Evolutionary conservation across 2,113 vertebrate species (phyloP), one percentile per base, ranked within the genome.

Genomic region (Hippocampus barbouri): DNA sequence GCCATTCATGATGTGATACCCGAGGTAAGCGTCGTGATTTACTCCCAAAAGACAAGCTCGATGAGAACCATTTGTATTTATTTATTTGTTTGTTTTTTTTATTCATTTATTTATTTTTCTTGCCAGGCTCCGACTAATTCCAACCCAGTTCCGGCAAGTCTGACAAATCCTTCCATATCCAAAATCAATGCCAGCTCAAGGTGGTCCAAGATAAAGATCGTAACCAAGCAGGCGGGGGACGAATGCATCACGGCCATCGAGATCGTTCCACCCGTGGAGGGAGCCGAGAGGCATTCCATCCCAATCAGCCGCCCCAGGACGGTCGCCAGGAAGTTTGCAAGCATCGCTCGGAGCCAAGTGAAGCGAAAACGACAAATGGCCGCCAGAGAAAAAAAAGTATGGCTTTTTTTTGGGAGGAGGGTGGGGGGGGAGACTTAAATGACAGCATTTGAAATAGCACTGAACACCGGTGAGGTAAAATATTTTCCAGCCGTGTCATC

Each of bases 141-240:
- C 11, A 87, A 81, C 23, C 81, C 92, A 0, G 88, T 89, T 25
- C 49, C 63, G n/a, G 76, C 69, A 1, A 66, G 81, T 8, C 27
- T 80, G 4, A 2, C 73, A 14, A 85, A 70, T 56, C 76, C 77
- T 1, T 62, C 64, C 6, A 18, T 68, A 4, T 15, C 78, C 53
- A 94, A 90, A 67, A 70, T 88, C 20, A 92, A 89, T 73, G 67
- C 93, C 0, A 40, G 80, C 72, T 99, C 97, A 10, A 95, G 93
- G 72, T 99, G 97, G 97, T 98, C 97, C 74, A 98, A 98, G 90
- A 97, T 99, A 63, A 98, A 99, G 92, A 99, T 99, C 0, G 96
- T 99, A 65, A 98, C 97, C 1, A 99, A 98, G 83, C 96, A 98
- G 90, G 87, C 93, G 0, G 97, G 97, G 69, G 94, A 92, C 0